Percentiles rank a stretch among this genome's conserved stretches.
These are phyloP conservation scores for Gymnodraco acuticeps DNA, from an alignment of 2,797 vertebrate species.

Conservation along the genomic window DNA sequence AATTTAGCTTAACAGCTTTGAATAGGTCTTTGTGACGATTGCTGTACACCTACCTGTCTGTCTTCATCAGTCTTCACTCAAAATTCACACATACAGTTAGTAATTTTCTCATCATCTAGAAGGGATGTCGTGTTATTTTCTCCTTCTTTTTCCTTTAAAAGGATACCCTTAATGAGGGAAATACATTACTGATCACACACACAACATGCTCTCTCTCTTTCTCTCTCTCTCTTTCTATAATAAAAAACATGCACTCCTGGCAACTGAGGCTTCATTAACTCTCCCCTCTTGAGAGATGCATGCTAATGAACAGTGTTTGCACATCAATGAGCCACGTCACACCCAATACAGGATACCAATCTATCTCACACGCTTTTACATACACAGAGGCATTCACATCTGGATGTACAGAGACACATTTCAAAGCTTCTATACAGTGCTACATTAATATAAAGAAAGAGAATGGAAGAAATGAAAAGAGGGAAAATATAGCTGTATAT, in stretches of 20 bases:
- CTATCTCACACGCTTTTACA: slow-evolving; percentile 26
- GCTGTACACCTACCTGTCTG: neutral
- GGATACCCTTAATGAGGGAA: slow-evolving; percentile 57
- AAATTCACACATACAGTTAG: slow-evolving; percentile 19
- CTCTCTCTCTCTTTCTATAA: slow-evolving; percentile 40
- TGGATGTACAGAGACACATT: neutral
- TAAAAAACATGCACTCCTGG: slow-evolving; percentile 68
- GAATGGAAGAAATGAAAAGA: neutral
- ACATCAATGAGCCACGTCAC: slow-evolving; percentile 74
- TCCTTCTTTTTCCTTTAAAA: slow-evolving; percentile 37
- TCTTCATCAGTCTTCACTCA: slow-evolving; percentile 22
- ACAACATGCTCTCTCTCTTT: slow-evolving; percentile 26
- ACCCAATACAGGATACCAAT: slow-evolving; percentile 56
- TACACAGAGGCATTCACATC: neutral
- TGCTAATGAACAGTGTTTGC: slow-evolving; percentile 78
- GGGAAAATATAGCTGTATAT: slow-evolving; percentile 3
- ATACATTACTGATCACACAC: slow-evolving; percentile 40
- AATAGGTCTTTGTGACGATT: neutral
- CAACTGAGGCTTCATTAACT: slow-evolving; percentile 76
- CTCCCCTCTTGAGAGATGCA: slow-evolving; percentile 66
- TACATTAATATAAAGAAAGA: neutral
- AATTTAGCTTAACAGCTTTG: neutral
- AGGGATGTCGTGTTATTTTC: slow-evolving; percentile 33
- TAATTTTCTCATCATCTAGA: slow-evolving; percentile 46
- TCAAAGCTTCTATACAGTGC: neutral